Base-by-base conservation (phyloP, 2,888 invertebrate species). In the Notocelia uddmanniana region DNA sequence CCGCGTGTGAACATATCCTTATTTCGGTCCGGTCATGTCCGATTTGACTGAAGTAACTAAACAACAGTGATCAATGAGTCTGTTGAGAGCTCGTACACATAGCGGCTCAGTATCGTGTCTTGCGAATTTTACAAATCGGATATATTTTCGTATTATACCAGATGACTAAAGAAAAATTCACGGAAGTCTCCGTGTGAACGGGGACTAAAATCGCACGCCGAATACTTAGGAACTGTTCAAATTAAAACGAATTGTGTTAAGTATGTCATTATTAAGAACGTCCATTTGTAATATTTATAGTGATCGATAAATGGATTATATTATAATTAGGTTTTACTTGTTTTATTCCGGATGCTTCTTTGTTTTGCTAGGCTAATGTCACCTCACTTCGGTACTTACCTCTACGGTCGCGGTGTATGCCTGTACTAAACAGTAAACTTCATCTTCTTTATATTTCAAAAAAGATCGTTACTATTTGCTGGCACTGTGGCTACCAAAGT, bases 251-350 rank as follows among this genome's bases (percentile, higher is more conserved):
- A 74, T 73, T 70, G 74, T 78, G 76, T 73, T 72, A 75, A 77
- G 76, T 80, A 81, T 85, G 81, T 84, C 86, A 86, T 81, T 82
- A 78, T 85, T 84, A 87, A 62, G 67, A 62, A 72, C 90, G 91
- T 91, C 90, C 91, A 91, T 87, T 89, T 89, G 83, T 89, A 85
- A 71, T 71, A 71, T 67, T 69, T 73, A 58, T 66, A 67, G 57
- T 85, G 81, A 83, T 85, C 85, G 84, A 81, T 82, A 77, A 84
- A 79, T 83, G 82, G 80, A 81, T 80, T 75, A 79, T 59, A 69
- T 73, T 76, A 78, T 78, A 78, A 77, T 79, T 79, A 82, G 77
- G 74, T 81, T 62, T 37, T 21, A 64, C 37, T 52, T 52, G n/a
- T 64, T 31, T 54, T 79, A 77, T 83, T 80, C 81, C 79, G 76